Base-by-base conservation (phyloP, 2,113 vertebrate genomes). In the Microcebus murinus region DNA sequence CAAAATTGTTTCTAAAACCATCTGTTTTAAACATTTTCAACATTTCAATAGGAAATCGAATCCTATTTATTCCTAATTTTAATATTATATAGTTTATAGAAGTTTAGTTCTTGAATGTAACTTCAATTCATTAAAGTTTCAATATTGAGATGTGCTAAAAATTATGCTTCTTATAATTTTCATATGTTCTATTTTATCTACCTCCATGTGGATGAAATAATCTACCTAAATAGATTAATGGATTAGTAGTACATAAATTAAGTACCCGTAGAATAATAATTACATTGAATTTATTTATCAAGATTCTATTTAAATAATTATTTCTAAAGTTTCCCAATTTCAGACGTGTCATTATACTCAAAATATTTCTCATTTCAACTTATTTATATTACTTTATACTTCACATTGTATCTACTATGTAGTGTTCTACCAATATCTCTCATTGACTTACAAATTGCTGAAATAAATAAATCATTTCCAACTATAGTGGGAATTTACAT, bases 281-380 rank as follows among this genome's bases (percentile, higher is more conserved):
- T 84, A 97, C 98, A 98, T 95, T 97, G 82, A 96, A 98, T 97
- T 98, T 97, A 98, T 98, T 98, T 98, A 98, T 98, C 97, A 99
- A 98, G 98, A 97, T 92, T 97, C 87, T 96, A 94, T 95, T 96
- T 97, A 98, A 98, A 98, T 96, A 23, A 67, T 71, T 95, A 82
- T 95, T 96, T 87, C 97, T 98, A 98, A 97, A 73, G 98, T 98
- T 98, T 93, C 96, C 74, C 98, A 97, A 96, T 98, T 96, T 97
- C 84, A 97, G 93, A 96, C 96, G 93, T 96, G 94, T 87, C 67
- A 94, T 94, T 95, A 74, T 5, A 48, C 45, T 97, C 27, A 81
- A 92, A 42, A 45, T 93, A 63, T 65, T 96, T 93, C 11, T 96
- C 74, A 95, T 97, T 36, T 93, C 88, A 96, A 97, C 91, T 95